These are phyloP conservation scores for Telmatochromis brichardi DNA, from an alignment of 2,113 vertebrate genomes.

Conservation along the genomic window DNA sequence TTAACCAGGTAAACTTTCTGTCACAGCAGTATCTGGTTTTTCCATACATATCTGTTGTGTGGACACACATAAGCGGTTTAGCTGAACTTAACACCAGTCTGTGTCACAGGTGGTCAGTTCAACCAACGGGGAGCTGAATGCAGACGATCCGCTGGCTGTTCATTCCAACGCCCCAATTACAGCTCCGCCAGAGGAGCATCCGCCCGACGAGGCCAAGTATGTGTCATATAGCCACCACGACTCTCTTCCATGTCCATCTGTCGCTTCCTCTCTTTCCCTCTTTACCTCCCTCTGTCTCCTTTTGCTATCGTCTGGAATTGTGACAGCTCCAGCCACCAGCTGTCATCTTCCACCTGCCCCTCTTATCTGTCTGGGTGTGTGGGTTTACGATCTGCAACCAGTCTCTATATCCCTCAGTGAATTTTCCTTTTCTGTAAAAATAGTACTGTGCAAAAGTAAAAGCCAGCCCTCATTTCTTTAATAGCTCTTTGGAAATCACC, in stretches of 20 bases:
- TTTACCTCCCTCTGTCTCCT: background rate
- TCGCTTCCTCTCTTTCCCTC: constrained; percentile 3
- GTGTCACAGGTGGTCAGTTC: constrained; percentile 92
- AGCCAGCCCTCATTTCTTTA: background rate
- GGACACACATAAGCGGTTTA: background rate
- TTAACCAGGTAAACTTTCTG: background rate
- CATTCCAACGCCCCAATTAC: constrained; percentile 93
- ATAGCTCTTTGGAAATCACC: background rate
- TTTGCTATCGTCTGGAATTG: constrained; percentile 6
- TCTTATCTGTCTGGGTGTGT: constrained; percentile 15
- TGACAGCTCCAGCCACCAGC: constrained; percentile 11
- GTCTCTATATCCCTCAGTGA: background rate
- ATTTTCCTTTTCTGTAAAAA: background rate
- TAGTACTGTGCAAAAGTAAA: background rate
- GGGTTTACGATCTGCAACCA: background rate
- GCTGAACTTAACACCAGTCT: constrained; percentile 19
- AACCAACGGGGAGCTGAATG: constrained; percentile 96
- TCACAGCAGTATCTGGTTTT: background rate
- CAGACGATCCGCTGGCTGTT: constrained; percentile 84
- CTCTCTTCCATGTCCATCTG: constrained; percentile 13
- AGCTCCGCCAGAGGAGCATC: constrained; percentile 92
- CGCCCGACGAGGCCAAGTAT: constrained; percentile 98
- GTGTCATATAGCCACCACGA: constrained; percentile 51
- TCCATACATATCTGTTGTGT: background rate
- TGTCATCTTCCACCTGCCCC: background rate